Evolutionary conservation across 2,797 vertebrate species (phyloP), one percentile per base, ranked within the genome.

Genomic region (Argya squamiceps): DNA sequence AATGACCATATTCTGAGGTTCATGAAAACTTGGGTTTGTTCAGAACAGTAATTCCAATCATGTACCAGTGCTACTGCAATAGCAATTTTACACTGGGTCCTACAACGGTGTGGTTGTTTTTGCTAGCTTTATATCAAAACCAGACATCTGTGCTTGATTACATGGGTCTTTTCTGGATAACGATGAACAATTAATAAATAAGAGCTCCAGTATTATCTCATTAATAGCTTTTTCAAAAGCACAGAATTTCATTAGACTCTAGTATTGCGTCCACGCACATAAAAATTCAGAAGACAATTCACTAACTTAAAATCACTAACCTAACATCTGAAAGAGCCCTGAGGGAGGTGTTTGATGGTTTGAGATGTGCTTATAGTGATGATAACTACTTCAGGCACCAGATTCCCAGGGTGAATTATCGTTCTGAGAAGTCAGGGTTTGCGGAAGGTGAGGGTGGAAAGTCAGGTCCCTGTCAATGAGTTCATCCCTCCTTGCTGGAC

Each of bases 381-480:
- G 44, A 65, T 41, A 59, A 39, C 37, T 30, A 10, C 8, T 88
- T 44, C 53, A 68, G 75, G 6, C 47, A 27, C 14, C 24, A 27
- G 62, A 23, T 21, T 67, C 82, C 58, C 10, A 3, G 60, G 73
- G 36, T 16, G 44, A 65, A 37, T 20, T 37, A 19, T 23, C 30
- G 5, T 15, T 6, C 39, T 62, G 60, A 84, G 76, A 62, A 43
- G 24, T 36, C 32, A 30, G 3, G 0, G 36, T 10, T 21, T 68
- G 46, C 0, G 0, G 41, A 63, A 80, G 60, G 46, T 56, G 58
- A 90, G 55, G 1, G 0, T 29, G n/a, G 50, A 65, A 88, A 58
- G 39, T 36, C 70, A 24, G 27, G 41, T 55, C 41, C n/a, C 46
- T 5, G 1, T 2, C 4, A 34, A 39, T 0, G 1, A n/a, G 56